phyloP scores from a whole-genome alignment of 2,888 invertebrate species.

The Eristalinus aeneus region DNA sequence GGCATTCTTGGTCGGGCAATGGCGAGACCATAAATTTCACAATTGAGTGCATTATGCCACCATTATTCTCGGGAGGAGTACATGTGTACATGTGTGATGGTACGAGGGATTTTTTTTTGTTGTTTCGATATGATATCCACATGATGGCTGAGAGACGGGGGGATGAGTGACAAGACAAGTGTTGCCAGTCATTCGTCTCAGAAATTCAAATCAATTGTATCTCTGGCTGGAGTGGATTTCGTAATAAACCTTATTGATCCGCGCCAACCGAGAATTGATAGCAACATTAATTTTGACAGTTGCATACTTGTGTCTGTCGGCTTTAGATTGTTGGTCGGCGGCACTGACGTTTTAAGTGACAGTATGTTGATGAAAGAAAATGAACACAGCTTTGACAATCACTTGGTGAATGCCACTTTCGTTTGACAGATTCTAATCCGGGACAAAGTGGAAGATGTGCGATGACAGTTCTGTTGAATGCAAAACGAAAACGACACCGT shows the following conservation, averaged over 20 bases:
- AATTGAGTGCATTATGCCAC: constrained; percentile 69
- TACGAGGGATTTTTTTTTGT: neutral
- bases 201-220: neutral
- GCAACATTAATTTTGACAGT: neutral
- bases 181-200: constrained; percentile 36
- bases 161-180: constrained; percentile 50
- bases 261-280: neutral
- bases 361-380: no score
- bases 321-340: neutral
- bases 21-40: constrained; percentile 67
- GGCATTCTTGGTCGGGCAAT: constrained; percentile 59
- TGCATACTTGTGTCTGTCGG: neutral
- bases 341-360: neutral
- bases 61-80: constrained; percentile 54
- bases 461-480: neutral
- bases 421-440: neutral
- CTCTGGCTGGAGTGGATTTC: neutral
- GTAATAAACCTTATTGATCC: neutral
- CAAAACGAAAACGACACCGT: neutral
- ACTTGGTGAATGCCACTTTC: neutral
- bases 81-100: constrained; percentile 3
- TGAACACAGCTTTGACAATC: neutral
- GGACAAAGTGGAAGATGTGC: neutral
- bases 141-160: constrained; percentile 42
- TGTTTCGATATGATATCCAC: constrained; percentile 50